phyloP scores from a whole-genome alignment of 2,888 invertebrate genomes.

The Melolontha melolontha region DNA sequence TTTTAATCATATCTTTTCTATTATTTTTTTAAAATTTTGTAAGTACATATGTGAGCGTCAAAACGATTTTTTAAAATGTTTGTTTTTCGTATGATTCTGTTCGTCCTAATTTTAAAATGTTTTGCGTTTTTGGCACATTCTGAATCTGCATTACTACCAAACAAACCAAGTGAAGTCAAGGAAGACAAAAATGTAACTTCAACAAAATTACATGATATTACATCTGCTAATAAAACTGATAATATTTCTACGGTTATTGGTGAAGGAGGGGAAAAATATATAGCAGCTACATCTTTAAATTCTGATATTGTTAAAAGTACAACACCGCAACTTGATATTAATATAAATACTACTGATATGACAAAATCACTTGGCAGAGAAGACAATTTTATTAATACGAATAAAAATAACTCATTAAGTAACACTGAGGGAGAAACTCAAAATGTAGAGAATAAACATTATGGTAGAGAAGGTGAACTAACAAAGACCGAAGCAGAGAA shows the following conservation, averaged over 20 bases:
- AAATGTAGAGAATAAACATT: neutral
- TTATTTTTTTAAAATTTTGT: constrained; percentile 39
- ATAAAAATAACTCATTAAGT: constrained; percentile 1
- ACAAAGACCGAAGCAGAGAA: neutral
- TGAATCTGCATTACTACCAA: constrained; percentile 11
- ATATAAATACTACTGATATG: neutral
- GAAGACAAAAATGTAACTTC: neutral
- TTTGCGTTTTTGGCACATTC: constrained; percentile 15
- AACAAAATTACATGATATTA: neutral
- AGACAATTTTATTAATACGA: constrained; percentile 2
- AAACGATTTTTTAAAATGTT: constrained; percentile 33
- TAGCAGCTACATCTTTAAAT: neutral
- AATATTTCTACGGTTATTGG: neutral
- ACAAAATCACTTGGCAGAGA: constrained; percentile 8
- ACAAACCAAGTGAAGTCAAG: neutral
- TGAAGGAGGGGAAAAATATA: constrained; percentile 24
- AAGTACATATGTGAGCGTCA: constrained; percentile 30
- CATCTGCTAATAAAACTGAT: neutral
- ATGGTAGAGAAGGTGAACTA: constrained; percentile 28
- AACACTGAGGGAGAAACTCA: neutral
- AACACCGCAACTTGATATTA: constrained; percentile 9
- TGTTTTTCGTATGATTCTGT: constrained; percentile 35
- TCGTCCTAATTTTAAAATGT: constrained; percentile 27
- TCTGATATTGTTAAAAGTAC: neutral
- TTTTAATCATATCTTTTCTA: constrained; percentile 7